These are phyloP conservation scores for Plagodis pulveraria DNA, from an alignment of 2,888 invertebrate species.

Conservation along the genomic window DNA sequence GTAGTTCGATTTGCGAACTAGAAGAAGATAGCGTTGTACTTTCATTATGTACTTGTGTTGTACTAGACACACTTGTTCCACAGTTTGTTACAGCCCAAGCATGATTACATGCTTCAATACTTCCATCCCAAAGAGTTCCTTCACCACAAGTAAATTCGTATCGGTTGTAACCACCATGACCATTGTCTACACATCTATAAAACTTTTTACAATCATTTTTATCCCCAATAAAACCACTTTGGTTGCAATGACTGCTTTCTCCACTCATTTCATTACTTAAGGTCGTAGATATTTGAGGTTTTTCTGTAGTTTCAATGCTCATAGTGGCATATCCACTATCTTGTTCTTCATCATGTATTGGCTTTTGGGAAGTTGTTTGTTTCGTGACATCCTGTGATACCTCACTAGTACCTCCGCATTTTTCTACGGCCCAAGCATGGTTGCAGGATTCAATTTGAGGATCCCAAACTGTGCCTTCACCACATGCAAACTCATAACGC, in stretches of 20 bases:
- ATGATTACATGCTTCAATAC: constrained; percentile 81
- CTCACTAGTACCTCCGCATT: constrained; percentile 49
- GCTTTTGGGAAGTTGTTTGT: constrained; percentile 25
- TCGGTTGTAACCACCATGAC: constrained; percentile 72
- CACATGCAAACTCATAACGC: constrained; percentile 90
- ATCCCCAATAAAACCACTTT: constrained; percentile 76
- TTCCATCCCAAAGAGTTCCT: constrained; percentile 86
- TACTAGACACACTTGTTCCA: constrained; percentile 39
- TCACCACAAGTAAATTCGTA: constrained; percentile 85
- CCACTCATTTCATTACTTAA: constrained; percentile 14
- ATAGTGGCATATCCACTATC: constrained; percentile 34
- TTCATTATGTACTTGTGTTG: constrained; percentile 24
- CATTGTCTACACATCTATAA: constrained; percentile 87
- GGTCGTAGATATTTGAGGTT: constrained; percentile 19
- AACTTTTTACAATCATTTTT: constrained; percentile 86
- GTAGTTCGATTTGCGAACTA: constrained; percentile 24
- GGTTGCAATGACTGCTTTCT: constrained; percentile 16
- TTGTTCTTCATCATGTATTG: constrained; percentile 31
- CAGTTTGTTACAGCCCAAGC: constrained; percentile 28
- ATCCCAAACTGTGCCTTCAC: constrained; percentile 92
- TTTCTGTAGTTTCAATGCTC: constrained; percentile 14
- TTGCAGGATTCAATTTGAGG: constrained; percentile 88
- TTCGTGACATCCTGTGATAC: constrained; percentile 10
- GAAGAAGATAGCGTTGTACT: constrained; percentile 32
- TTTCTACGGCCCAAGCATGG: constrained; percentile 83